Percentiles rank a stretch among this genome's conserved stretches.
These are phyloP conservation scores for Cephalopterus ornatus DNA, from an alignment of 2,113 vertebrate species.

Conservation along the genomic window DNA sequence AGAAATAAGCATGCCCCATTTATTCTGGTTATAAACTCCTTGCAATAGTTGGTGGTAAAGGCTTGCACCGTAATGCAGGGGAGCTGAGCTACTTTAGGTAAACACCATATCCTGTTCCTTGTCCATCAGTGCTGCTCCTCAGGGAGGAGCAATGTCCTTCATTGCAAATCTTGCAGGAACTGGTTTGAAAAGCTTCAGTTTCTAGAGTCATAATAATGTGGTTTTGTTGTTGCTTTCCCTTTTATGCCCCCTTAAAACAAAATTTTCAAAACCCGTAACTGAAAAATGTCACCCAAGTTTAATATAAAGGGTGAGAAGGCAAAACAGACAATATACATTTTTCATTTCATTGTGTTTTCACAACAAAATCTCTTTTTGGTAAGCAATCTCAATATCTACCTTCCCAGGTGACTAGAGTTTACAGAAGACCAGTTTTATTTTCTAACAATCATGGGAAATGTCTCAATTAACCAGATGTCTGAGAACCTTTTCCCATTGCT, in stretches of 20 bases:
- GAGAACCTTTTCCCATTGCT: neutral
- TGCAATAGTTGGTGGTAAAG: neutral
- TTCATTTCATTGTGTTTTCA: neutral
- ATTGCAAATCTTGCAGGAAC: neutral
- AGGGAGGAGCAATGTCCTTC: no score
- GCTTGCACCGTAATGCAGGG: neutral
- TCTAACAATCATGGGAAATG: neutral
- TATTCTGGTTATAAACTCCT: neutral
- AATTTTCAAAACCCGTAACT: neutral
- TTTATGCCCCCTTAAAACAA: neutral
- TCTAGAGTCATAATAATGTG: neutral
- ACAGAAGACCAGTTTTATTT: neutral
- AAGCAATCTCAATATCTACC: neutral
- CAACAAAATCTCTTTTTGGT: neutral
- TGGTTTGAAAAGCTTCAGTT: neutral
- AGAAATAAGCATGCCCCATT: neutral
- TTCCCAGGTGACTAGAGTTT: neutral
- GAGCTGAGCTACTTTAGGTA: neutral
- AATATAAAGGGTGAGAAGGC: neutral
- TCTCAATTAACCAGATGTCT: neutral
- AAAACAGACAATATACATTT: neutral
- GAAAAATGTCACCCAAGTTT: neutral
- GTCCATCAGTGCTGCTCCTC: neutral
- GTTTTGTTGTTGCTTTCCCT: neutral
- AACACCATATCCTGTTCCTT: neutral